phyloP scores from a whole-genome alignment of 1,140 invertebrate species.

The Parasteatoda tepidariorum region DNA sequence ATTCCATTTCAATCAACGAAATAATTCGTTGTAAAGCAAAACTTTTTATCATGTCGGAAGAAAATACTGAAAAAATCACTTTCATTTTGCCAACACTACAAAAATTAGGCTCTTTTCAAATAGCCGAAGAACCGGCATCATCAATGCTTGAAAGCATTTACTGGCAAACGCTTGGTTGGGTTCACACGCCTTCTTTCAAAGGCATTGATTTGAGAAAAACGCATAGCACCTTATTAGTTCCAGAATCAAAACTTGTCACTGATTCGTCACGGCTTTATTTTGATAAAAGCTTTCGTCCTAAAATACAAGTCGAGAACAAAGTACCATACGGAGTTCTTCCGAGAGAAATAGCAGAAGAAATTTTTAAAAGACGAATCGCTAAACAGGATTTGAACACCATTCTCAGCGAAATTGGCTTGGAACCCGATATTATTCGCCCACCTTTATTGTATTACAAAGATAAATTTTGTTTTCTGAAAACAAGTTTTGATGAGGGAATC shows the following conservation, averaged over 20 bases:
- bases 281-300: slow-evolving; percentile 20
- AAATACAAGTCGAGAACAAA: slow-evolving; percentile 25
- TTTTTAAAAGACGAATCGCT: not conserved
- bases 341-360: not conserved
- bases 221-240: not conserved
- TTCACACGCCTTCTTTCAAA: slow-evolving; percentile 26
- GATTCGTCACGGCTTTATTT: not conserved
- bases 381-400: slow-evolving; percentile 15
- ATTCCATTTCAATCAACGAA: no score
- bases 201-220: not conserved
- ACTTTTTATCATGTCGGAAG: no score
- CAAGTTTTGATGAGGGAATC: not conserved
- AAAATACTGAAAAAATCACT: no score
- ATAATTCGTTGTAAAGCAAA: no score
- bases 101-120: no score
- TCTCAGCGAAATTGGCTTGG: slow-evolving; percentile 9
- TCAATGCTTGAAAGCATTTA: slow-evolving; percentile 24
- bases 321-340: slow-evolving; percentile 16
- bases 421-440: not conserved
- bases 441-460: not conserved
- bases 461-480: not conserved
- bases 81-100: no score
- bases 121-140: not conserved
- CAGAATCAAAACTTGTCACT: not conserved
- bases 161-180: slow-evolving; percentile 44